Evolutionary conservation across 1,140 invertebrate genomes (phyloP).

Genomic region (Meloidogyne hapla): DNA sequence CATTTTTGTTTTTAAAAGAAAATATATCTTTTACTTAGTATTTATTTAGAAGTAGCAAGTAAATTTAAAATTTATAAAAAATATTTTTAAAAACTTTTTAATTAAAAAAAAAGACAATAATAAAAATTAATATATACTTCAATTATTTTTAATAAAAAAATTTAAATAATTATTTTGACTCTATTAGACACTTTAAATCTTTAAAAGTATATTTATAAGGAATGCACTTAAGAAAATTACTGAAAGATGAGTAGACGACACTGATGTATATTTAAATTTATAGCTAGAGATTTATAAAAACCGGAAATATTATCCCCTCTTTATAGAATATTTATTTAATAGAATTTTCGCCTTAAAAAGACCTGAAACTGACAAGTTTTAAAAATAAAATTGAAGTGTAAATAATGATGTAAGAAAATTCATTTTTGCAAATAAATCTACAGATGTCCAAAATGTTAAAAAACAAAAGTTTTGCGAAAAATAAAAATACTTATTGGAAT

Average conservation of each 20-base stretch:
- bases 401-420: background rate
- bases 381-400: background rate
- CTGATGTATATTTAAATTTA: background rate
- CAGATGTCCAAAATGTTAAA: background rate
- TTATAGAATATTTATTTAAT: background rate
- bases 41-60: no score
- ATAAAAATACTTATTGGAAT: no score
- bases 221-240: background rate
- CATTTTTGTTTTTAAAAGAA: no score
- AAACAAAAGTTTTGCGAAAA: no score
- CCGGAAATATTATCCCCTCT: background rate
- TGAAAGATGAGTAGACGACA: background rate
- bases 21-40: no score
- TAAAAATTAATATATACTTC: no score
- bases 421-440: background rate
- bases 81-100: no score
- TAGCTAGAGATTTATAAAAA: background rate
- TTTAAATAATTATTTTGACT: no score
- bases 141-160: no score
- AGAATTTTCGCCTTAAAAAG: background rate
- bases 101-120: no score
- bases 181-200: background rate
- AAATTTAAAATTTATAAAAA: no score
- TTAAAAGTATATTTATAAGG: background rate
- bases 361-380: background rate